Evolutionary conservation across 2,113 vertebrate genomes (phyloP).

Genomic region (Spilogale gracilis): DNA sequence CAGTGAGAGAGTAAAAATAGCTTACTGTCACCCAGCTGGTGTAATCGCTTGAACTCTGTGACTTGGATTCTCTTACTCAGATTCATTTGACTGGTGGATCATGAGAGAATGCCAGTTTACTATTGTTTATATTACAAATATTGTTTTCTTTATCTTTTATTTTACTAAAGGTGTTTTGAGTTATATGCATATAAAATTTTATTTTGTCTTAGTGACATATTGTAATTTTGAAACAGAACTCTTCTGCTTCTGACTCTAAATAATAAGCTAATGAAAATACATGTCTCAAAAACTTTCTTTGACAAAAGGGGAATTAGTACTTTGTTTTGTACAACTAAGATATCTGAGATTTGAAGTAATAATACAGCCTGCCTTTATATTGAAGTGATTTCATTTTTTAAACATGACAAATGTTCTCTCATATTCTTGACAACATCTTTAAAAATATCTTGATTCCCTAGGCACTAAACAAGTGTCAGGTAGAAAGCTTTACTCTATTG

Average conservation of each 20-base stretch:
- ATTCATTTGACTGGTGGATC: neutral
- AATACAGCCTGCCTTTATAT: neutral
- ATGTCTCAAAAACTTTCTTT: constrained; percentile 30
- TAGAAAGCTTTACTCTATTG: neutral
- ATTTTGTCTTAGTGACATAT: constrained; percentile 40
- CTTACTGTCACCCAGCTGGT: neutral
- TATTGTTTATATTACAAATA: constrained; percentile 55
- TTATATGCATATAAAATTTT: constrained; percentile 50
- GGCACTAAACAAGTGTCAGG: neutral
- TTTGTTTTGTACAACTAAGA: constrained; percentile 40
- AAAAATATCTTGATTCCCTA: neutral
- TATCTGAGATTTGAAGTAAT: neutral
- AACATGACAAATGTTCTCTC: neutral
- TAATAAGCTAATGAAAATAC: constrained; percentile 60
- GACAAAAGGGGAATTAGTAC: constrained; percentile 29
- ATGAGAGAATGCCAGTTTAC: constrained; percentile 40
- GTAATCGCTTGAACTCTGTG: neutral
- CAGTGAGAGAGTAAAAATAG: constrained; percentile 56
- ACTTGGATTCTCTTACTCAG: neutral
- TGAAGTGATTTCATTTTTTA: constrained; percentile 9
- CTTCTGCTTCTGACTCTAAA: constrained; percentile 55
- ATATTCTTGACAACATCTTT: neutral
- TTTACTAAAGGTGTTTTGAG: constrained; percentile 56
- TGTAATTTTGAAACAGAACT: constrained; percentile 65
- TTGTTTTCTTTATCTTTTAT: constrained; percentile 56